phyloP scores from a whole-genome alignment of 2,113 vertebrate species.

The Felis chaus region DNA sequence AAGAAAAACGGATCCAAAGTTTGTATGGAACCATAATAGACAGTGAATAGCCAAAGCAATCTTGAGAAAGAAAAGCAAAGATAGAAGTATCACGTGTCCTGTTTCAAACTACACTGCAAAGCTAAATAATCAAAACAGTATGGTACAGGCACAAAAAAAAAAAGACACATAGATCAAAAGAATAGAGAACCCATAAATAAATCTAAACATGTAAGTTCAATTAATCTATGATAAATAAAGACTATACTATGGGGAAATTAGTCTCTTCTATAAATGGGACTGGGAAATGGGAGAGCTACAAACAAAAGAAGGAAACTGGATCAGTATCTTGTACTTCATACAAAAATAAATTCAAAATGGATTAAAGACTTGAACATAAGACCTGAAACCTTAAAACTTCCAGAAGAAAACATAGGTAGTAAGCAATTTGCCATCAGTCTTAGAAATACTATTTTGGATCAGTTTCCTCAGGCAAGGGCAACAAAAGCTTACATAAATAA shows the following conservation, averaged over 20 bases:
- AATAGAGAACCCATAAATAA: not conserved
- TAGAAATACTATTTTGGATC: not conserved
- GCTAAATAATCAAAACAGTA: not conserved
- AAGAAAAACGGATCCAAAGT: not conserved
- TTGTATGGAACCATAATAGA: not conserved
- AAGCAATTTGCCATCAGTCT: not conserved
- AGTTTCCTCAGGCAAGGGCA: not conserved
- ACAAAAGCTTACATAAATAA: not conserved
- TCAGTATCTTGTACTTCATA: not conserved
- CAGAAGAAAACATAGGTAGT: not conserved
- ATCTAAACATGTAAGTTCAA: not conserved
- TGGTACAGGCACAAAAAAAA: not conserved
- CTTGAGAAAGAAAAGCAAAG: not conserved
- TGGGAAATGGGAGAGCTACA: not conserved
- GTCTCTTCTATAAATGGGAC: not conserved
- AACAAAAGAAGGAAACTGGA: not conserved
- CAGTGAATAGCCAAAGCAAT: not conserved
- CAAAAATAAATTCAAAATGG: not conserved
- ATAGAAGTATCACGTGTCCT: rapidly evolving
- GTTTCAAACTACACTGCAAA: not conserved
- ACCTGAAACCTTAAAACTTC: not conserved
- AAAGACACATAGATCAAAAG: not conserved
- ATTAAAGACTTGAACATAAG: not conserved
- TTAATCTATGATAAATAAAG: not conserved
- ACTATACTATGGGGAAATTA: not conserved